Evolutionary conservation across 1,140 invertebrate species (phyloP).

Genomic region (Sycophaga agraensis): DNA sequence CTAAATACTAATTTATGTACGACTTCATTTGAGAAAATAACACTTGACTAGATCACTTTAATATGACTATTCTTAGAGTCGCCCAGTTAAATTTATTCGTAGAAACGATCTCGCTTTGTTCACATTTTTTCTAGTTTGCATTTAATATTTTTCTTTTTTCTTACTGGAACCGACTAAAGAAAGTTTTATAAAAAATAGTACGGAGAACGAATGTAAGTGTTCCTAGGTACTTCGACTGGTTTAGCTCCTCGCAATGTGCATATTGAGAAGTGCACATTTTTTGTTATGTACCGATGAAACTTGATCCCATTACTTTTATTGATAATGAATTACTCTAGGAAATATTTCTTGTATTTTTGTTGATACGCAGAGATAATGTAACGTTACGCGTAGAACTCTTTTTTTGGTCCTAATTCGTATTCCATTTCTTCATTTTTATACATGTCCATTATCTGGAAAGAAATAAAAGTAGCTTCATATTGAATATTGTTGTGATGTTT

Average conservation of each 20-base stretch:
- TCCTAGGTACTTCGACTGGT: conserved; percentile 40
- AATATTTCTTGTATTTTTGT: neutral
- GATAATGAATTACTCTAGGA: conserved; percentile 30
- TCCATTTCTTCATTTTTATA: conserved; percentile 94
- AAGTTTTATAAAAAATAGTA: conserved; percentile 56
- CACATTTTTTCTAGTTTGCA: neutral
- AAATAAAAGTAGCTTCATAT: neutral
- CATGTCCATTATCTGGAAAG: conserved; percentile 85
- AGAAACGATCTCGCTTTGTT: conserved; percentile 24
- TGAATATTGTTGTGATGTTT: too few relatives aligned
- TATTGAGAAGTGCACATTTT: neutral
- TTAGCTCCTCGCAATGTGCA: neutral
- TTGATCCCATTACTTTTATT: conserved; percentile 57
- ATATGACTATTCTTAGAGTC: conserved; percentile 32
- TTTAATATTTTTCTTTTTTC: conserved; percentile 31
- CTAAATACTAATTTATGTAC: conserved; percentile 20
- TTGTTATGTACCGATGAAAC: conserved; percentile 42
- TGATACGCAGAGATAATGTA: conserved; percentile 22
- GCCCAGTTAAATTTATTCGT: neutral
- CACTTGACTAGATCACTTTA: conserved; percentile 56
- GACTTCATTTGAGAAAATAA: conserved; percentile 31
- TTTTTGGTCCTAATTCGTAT: conserved; percentile 86
- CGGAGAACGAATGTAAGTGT: conserved; percentile 42
- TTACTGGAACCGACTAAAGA: conserved; percentile 16
- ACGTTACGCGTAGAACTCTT: conserved; percentile 77